Conservation (phyloP, 2,888 invertebrate species). For the Tanytarsus gracilentus region DNA sequence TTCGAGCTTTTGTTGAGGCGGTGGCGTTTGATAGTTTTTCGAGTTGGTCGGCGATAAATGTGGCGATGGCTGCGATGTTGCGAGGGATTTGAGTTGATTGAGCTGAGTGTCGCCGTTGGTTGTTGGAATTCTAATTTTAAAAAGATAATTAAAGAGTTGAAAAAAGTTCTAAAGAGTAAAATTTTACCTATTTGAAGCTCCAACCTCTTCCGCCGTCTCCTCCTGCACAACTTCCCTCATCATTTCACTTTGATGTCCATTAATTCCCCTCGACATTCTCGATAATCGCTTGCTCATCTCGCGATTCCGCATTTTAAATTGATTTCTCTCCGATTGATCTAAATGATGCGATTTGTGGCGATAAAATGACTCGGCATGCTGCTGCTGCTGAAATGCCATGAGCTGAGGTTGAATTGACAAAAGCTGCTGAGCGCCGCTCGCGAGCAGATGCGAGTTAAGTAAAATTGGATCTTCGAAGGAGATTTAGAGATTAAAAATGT, state of each 20-base stretch:
- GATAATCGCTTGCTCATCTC: conserved; percentile 21
- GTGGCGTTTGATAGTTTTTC: conserved; percentile 2
- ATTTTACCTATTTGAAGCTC: background rate
- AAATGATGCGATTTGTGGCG: too few relatives aligned
- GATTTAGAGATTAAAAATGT: background rate
- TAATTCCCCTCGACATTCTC: conserved; percentile 9
- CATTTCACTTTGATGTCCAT: conserved; percentile 18
- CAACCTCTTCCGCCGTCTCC: background rate
- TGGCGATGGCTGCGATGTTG: background rate
- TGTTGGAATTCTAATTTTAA: conserved; percentile 4
- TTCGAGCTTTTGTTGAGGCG: conserved; percentile 10
- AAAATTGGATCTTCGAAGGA: conserved; percentile 21
- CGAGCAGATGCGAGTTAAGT: conserved; percentile 46
- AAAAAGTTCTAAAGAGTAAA: background rate
- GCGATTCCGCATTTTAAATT: conserved; percentile 19
- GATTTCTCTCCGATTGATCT: conserved; percentile 15
- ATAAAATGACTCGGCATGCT: too few relatives aligned
- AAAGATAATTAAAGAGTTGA: background rate
- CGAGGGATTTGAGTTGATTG: background rate
- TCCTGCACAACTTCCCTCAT: background rate
- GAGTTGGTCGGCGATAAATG: background rate
- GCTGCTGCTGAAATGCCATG: conserved; percentile 41
- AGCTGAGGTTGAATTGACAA: conserved; percentile 66
- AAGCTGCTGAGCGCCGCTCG: conserved; percentile 65
- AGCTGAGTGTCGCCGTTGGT: conserved; percentile 12